Base-by-base conservation (phyloP, 2,113 vertebrate genomes). In the Campylomormyrus numenius region DNA sequence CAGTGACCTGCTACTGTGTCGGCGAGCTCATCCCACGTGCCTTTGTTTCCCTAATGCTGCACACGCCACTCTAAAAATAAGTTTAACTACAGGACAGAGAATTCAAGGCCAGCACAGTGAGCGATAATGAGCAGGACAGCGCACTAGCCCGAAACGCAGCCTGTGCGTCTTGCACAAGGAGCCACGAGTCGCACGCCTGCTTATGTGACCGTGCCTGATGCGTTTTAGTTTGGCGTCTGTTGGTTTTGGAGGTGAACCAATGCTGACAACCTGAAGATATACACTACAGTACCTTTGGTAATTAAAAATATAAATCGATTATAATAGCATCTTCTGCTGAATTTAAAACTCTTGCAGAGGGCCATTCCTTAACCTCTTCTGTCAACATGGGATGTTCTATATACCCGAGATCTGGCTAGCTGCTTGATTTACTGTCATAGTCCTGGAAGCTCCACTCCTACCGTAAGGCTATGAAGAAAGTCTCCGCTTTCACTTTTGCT, bases 271-370 rank as follows among this genome's bases (percentile, higher is more conserved):
- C 13, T 80, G 74, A 80, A 80, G 74, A 80, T 80, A 42, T 39
- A 42, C 15, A 19, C 15, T 77, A 42, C 15, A 19, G 5, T 77
- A 11, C 35, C 74, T 80, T 80, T 80, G 35, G 74, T 42, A 42
- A 80, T 80, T 80, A 80, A 80, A 80, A 39, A 80, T 80, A 19
- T 42, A 80, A 80, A 80, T 80, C 74, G 42, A 80, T 80, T 80
- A 80, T 15, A 35, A 80, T 42, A 80, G 42, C 74, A 42, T 80
- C 74, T 77, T 42, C 35, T 80, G 74, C 35, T 8, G 31, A 7
- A 80, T 21, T 35, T 56, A 19, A 39, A 39, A 53, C 49, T 39
- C 50, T 87, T 50, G 48, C 21, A 10, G 50, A 42, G 49, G 50
- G 24, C 11, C n/a, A 87, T 19, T 53, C 17, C n/a, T 53, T 80